Base-by-base conservation (phyloP, 2,797 vertebrate genomes). In the Enteromius fasciolatus region DNA sequence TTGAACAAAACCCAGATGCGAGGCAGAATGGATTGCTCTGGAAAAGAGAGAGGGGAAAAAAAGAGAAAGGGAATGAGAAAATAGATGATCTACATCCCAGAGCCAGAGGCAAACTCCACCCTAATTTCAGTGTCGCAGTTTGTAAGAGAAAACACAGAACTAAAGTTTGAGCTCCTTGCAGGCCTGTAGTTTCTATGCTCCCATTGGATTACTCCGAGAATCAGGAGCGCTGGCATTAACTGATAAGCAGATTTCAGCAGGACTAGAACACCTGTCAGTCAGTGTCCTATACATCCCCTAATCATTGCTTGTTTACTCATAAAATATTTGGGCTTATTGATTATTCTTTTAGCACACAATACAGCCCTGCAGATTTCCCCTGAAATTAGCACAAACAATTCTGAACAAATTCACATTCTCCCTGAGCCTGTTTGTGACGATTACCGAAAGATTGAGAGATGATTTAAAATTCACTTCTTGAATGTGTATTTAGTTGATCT, bases 81-180 rank as follows among this genome's bases (percentile, higher is more conserved):
- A 87, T 87, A 89, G 89, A 85, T 88, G 85, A 89, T 88, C 87
- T 89, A 88, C 86, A 89, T 90, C 85, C 78, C 78, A 83, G 76
- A 75, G 87, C 90, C 86, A 7, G 76, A 67, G 87, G 88, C 87
- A 79, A 66, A 82, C 80, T 83, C 69, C 87, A 85, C 84, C 87
- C 88, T 88, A 84, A 88, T 88, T 88, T 80, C 84, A 83, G 70
- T 46, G 59, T 74, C 57, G 61, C 83, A 87, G 83, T 89, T 84
- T 84, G 69, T 85, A 79, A 86, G 73, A 84, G 72, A 44, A 75
- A 84, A 80, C 73, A 78, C 33, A 67, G 50, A 67, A 78, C 36
- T 61, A 36, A 78, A 83, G 70, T 86, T 84, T 67, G 36, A 48
- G 74, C 36, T 44, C 18, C 73, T 76, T 14, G 23, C 64, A 76